Evolutionary conservation across 2,113 vertebrate genomes (phyloP).

Genomic region (Petromus typicus): DNA sequence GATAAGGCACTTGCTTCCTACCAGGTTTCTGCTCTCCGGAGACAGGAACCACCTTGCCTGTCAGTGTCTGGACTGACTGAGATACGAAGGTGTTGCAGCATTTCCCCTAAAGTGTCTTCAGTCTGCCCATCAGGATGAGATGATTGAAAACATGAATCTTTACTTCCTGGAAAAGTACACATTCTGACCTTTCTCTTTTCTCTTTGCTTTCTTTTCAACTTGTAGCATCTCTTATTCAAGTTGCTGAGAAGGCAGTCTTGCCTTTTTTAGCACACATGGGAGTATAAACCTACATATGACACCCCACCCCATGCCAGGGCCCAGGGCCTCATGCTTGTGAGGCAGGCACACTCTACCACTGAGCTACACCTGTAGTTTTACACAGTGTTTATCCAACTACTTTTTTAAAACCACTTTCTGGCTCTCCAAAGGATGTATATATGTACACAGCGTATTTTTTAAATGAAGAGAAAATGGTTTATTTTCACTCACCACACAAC

Average conservation of each 20-base stretch:
- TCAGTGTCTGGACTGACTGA: slow-evolving; percentile 19
- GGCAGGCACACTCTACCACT: not conserved
- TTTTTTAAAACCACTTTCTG: slow-evolving; percentile 34
- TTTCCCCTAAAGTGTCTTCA: not conserved
- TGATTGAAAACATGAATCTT: slow-evolving; percentile 3
- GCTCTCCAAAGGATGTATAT: not conserved
- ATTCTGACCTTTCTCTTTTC: not conserved
- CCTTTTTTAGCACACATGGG: not conserved
- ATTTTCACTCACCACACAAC: not conserved
- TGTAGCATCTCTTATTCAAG: not conserved
- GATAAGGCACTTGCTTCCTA: not conserved
- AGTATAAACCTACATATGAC: not conserved
- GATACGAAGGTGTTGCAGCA: slow-evolving; percentile 4
- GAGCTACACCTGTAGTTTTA: not conserved
- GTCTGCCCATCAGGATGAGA: slow-evolving; percentile 17
- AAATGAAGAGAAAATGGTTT: not conserved
- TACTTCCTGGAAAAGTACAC: slow-evolving; percentile 41
- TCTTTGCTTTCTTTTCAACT: slow-evolving; percentile 52
- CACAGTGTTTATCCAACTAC: not conserved
- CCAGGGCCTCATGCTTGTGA: not conserved
- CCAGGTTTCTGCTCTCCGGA: not conserved
- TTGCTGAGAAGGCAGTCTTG: slow-evolving; percentile 20
- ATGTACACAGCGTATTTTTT: slow-evolving; percentile 12
- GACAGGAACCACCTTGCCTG: not conserved
- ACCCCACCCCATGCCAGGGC: not conserved